Conservation (phyloP, 2,888 invertebrate species). For the Seira sanloemensis region DNA sequence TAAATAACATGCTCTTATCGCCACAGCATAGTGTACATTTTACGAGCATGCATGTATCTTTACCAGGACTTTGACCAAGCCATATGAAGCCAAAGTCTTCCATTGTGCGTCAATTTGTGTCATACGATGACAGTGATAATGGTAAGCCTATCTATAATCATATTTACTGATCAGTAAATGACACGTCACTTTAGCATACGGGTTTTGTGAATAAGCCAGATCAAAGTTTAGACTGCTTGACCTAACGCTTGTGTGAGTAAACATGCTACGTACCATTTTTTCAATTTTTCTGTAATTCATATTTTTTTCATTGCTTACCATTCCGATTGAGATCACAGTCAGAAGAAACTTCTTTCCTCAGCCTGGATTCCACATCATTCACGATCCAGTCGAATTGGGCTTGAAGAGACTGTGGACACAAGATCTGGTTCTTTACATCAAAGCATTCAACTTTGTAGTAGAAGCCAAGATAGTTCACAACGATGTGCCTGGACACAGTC, state of each 20-base stretch:
- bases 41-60: neutral
- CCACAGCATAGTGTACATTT: neutral
- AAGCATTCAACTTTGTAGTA: constrained; percentile 76
- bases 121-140: neutral
- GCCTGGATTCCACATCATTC: constrained; percentile 75
- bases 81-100: neutral
- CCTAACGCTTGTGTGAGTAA: too few species aligned
- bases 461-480: constrained; percentile 76
- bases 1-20: too few species aligned
- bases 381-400: constrained; percentile 76
- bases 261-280: neutral
- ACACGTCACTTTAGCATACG: too few species aligned
- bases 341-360: constrained; percentile 23
- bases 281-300: too few species aligned
- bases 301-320: too few species aligned
- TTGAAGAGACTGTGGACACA: constrained; percentile 76
- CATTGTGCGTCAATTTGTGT: neutral
- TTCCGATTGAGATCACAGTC: neutral
- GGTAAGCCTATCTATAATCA: too few species aligned
- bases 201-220: too few species aligned
- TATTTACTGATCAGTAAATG: neutral
- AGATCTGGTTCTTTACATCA: constrained; percentile 76
- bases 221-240: too few species aligned
- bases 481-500: constrained; percentile 76
- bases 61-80: constrained; percentile 9